A percentile compares a stretch with the other conserved stretches of the same genome.
These are phyloP conservation scores for Corythucha ciliata DNA, from an alignment of 2,888 invertebrate species.

Conservation along the genomic window DNA sequence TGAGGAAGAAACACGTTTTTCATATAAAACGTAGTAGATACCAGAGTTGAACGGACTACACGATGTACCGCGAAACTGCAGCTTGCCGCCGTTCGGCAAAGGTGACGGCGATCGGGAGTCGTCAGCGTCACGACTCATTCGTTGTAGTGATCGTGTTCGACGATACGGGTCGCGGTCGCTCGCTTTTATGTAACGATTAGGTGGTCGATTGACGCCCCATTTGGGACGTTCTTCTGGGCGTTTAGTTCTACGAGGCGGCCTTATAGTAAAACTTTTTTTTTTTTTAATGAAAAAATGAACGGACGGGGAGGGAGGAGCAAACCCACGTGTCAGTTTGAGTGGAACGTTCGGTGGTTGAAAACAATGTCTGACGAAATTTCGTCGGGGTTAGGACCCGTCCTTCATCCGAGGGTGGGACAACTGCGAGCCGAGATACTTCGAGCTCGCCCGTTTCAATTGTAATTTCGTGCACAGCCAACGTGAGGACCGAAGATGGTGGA, in stretches of 20 bases:
- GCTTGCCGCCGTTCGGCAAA: too few relatives aligned
- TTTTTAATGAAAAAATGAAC: neutral
- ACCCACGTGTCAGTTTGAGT: slow-evolving; percentile 51
- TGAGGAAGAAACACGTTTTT: too few relatives aligned
- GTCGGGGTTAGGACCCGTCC: slow-evolving; percentile 15
- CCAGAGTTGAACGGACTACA: too few relatives aligned
- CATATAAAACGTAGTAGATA: too few relatives aligned
- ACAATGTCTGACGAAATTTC: too few relatives aligned
- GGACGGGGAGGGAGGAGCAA: neutral
- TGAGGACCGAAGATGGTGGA: too few relatives aligned
- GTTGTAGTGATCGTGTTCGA: slow-evolving; percentile 17
- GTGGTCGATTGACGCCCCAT: slow-evolving; percentile 49
- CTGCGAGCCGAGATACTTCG: slow-evolving; percentile 6
- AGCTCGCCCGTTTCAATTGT: slow-evolving; percentile 10
- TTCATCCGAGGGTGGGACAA: slow-evolving; percentile 11
- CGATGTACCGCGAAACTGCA: too few relatives aligned
- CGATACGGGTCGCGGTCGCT: slow-evolving; percentile 76
- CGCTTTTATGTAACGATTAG: slow-evolving; percentile 75
- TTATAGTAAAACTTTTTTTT: neutral
- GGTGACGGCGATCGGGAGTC: too few relatives aligned
- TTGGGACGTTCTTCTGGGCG: slow-evolving; percentile 39
- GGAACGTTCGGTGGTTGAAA: slow-evolving; percentile 51
- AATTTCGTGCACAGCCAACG: slow-evolving; percentile 14
- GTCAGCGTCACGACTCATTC: too few relatives aligned
- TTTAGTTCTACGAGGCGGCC: slow-evolving; percentile 14